These are phyloP conservation scores for Ganaspis sp. DNA, from an alignment of 1,140 invertebrate species.

Conservation along the genomic window DNA sequence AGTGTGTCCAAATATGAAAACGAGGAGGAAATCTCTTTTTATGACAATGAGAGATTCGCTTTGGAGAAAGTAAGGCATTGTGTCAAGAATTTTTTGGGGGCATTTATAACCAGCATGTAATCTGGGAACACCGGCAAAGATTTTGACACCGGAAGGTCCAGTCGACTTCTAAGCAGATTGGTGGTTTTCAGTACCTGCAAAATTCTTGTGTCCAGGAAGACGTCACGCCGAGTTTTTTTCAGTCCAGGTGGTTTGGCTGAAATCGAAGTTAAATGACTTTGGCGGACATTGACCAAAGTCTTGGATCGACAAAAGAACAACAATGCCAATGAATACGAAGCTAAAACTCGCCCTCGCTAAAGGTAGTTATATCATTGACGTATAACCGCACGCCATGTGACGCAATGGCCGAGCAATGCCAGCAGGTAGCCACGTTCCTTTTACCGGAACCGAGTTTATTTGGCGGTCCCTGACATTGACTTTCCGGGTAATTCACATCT, in stretches of 20 bases:
- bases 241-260: constrained; percentile 17
- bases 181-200: background rate
- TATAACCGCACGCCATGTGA: constrained; percentile 27
- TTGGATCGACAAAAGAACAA: constrained; percentile 12
- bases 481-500: constrained; percentile 9
- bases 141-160: constrained; percentile 26
- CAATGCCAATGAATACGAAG: background rate
- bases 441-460: constrained; percentile 11
- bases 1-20: background rate
- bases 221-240: constrained; percentile 10
- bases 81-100: background rate
- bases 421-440: constrained; percentile 28
- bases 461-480: constrained; percentile 2
- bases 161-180: background rate
- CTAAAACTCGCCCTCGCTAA: constrained; percentile 8
- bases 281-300: constrained; percentile 13
- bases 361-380: constrained; percentile 24
- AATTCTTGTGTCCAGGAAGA: background rate
- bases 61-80: background rate
- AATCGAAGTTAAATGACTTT: constrained; percentile 27
- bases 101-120: constrained; percentile 23
- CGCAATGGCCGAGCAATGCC: constrained; percentile 4
- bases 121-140: background rate
- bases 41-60: background rate
- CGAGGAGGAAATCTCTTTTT: background rate